Percentiles rank a stretch among this genome's conserved stretches.
Evolutionary conservation across 2,888 invertebrate genomes (phyloP).

Genomic region (Ochropleura plecta): DNA sequence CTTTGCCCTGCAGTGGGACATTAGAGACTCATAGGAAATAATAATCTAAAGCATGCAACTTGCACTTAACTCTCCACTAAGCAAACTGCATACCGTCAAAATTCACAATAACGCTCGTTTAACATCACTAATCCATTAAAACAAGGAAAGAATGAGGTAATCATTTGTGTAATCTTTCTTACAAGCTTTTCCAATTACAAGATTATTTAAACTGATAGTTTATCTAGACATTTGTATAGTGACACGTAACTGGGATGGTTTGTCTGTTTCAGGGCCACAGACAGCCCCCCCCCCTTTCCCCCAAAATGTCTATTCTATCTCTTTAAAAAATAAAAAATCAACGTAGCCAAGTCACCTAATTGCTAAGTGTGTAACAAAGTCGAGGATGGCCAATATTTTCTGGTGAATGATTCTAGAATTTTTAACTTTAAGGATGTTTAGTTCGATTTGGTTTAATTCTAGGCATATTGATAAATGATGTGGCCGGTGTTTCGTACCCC

Average conservation of each 20-base stretch:
- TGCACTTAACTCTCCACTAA: neutral
- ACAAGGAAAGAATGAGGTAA: conserved; percentile 18
- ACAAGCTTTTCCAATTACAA: conserved; percentile 62
- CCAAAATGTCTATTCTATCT: too few relatives aligned
- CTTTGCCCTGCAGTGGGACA: too few relatives aligned
- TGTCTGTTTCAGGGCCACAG: too few relatives aligned
- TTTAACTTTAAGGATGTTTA: neutral
- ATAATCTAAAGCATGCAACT: neutral
- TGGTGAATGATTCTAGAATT: neutral
- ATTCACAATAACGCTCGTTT: conserved; percentile 19
- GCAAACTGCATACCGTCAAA: neutral
- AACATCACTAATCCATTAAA: conserved; percentile 58
- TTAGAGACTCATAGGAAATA: too few relatives aligned
- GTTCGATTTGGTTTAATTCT: neutral
- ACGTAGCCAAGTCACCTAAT: too few relatives aligned
- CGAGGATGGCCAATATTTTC: too few relatives aligned
- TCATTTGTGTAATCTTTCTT: conserved; percentile 18
- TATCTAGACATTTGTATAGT: conserved; percentile 15
- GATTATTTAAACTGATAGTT: conserved; percentile 26
- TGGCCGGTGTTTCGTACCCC: too few relatives aligned
- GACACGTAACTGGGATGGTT: neutral
- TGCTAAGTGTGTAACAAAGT: too few relatives aligned
- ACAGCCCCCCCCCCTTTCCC: too few relatives aligned
- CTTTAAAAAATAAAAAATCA: too few relatives aligned
- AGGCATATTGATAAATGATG: neutral